Base-by-base conservation (phyloP, 1,140 invertebrate genomes). In the Microplitis mediator region DNA sequence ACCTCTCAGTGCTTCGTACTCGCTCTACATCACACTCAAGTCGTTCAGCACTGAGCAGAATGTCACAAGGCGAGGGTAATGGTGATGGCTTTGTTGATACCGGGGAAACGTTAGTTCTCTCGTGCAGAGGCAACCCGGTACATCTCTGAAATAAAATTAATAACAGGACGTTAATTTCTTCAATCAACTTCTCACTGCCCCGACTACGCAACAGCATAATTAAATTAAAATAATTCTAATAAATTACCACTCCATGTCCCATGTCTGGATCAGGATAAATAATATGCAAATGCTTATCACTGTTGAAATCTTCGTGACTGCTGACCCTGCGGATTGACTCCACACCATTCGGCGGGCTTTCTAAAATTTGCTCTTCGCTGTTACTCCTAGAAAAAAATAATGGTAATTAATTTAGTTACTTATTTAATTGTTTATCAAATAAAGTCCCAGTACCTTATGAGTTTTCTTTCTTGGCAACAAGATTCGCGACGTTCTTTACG, bases 401-500 rank as follows among this genome's bases (percentile, higher is more conserved):
- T 11, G 1, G 9, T 54, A 56, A 14, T 9, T 64, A 35, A 16
- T 63, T 13, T 13, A 9, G 8, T 34, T 6, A 11, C 5, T 8
- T 45, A 45, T 9, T 45, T 45, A 9, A 45, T 11, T 0, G 6
- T 9, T 45, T 8, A 45, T 8, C 11, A 60, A 54, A 67, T 16
- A 62, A 63, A 36, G 31, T 9, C 14, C 11, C 8, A 70, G 3
- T 90, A 93, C 86, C 92, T 90, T 77, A 93, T 91, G 58, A 94
- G 89, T 82, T 94, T 95, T 67, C 92, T 89, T 80, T 95, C 93
- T 78, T 92, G 90, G 14, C 86, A 90, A 74, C 87, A 84, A 50
- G 89, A 91, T 82, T 94, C 93, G 65, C 93, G 90, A 52, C 92
- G 89, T 85, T 95, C 93, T 82, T 94, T 94, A 54, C 93, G 89